Evolutionary conservation across 2,113 vertebrate genomes (phyloP).

Genomic region (Varanus salvator): DNA sequence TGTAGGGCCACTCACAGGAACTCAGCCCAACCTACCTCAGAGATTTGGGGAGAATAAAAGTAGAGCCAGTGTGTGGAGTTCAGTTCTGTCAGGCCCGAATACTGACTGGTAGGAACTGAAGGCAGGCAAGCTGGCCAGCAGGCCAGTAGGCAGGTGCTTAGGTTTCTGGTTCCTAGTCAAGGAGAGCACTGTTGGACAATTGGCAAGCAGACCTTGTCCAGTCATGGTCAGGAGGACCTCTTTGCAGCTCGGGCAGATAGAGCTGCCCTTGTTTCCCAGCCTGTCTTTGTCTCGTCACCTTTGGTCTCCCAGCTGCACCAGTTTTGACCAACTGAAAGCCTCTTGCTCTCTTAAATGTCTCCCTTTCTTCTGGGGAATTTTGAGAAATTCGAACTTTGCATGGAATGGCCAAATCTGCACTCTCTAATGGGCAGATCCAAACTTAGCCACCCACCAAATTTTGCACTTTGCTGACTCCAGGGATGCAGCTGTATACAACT

Average conservation of each 20-base stretch:
- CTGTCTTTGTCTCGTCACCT: background rate
- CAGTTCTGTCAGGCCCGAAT: constrained; percentile 7
- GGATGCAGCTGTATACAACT: background rate
- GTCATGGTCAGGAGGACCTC: background rate
- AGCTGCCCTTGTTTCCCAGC: background rate
- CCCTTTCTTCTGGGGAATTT: background rate
- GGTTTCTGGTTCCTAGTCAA: constrained; percentile 21
- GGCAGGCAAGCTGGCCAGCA: too few relatives aligned
- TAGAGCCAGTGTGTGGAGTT: background rate
- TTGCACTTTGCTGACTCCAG: background rate
- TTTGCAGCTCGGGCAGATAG: background rate
- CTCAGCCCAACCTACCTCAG: too few relatives aligned
- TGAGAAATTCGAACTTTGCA: background rate
- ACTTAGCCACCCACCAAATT: background rate
- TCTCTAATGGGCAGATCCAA: background rate
- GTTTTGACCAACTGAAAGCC: background rate
- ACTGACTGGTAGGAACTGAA: background rate
- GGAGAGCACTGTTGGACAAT: background rate
- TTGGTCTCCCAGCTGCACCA: background rate
- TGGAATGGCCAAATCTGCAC: too few relatives aligned
- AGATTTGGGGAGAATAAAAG: too few relatives aligned
- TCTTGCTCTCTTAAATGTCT: background rate
- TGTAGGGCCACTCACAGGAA: too few relatives aligned
- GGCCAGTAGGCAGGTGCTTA: too few relatives aligned
- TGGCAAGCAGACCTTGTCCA: background rate